These are phyloP conservation scores for Oreochromis mossambicus DNA, from an alignment of 2,797 vertebrate species.

Conservation along the genomic window DNA sequence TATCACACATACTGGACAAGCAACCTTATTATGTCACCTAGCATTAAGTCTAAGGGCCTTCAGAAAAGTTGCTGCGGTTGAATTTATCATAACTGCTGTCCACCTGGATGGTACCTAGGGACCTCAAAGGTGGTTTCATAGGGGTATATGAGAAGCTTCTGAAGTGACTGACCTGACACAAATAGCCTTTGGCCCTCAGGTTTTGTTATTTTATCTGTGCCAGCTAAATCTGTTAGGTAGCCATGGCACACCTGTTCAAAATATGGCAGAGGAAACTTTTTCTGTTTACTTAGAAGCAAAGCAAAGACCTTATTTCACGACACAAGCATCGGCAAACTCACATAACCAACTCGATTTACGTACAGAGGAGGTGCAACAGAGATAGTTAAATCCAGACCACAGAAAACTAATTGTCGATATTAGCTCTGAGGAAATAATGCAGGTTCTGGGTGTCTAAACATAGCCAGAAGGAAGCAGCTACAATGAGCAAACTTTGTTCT, in stretches of 20 bases:
- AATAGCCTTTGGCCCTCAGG: not conserved
- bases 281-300: not conserved
- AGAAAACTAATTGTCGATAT: not conserved
- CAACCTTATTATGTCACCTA: slow-evolving; percentile 68
- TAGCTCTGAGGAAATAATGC: not conserved
- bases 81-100: slow-evolving; percentile 36
- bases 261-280: not conserved
- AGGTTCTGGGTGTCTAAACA: not conserved
- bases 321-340: not conserved
- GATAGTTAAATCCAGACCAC: not conserved
- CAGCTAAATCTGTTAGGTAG: not conserved
- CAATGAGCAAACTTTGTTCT: not conserved
- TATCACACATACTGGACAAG: slow-evolving; percentile 43
- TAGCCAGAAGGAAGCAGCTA: not conserved
- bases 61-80: slow-evolving; percentile 29
- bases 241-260: not conserved
- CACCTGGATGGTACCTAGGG: slow-evolving; percentile 47
- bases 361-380: not conserved
- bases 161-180: slow-evolving; percentile 18
- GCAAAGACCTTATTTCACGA: not conserved
- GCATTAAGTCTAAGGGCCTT: slow-evolving; percentile 61
- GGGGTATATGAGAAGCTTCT: not conserved
- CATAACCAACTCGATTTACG: not conserved
- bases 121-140: not conserved
- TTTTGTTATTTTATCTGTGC: not conserved